Conservation (phyloP, 2,113 vertebrate genomes). For the Emydocephalus ijimae region DNA sequence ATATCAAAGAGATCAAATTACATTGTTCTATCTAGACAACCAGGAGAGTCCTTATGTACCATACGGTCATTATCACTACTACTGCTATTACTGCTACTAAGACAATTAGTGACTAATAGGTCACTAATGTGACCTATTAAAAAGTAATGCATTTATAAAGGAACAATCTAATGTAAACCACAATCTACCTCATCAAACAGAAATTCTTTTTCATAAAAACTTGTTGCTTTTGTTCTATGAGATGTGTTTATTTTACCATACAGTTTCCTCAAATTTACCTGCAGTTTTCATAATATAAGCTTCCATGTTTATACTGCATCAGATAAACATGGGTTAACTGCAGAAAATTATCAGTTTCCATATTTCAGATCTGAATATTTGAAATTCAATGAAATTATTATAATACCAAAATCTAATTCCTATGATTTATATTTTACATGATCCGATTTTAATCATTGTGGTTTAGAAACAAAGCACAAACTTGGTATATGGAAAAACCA, state of each 20-base stretch:
- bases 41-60: not conserved
- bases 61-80: not conserved
- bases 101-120: not conserved
- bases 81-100: not conserved
- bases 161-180: not conserved
- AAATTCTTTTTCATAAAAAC: not conserved
- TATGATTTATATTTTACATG: not conserved
- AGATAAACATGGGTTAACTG: not conserved
- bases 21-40: not conserved
- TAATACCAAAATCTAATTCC: not conserved
- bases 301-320: not conserved
- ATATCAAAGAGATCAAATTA: not conserved
- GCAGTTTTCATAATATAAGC: not conserved
- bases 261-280: not conserved
- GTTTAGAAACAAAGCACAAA: not conserved
- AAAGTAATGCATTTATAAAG: not conserved
- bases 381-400: not conserved
- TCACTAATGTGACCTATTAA: not conserved
- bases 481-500: not conserved
- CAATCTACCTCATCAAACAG: not conserved
- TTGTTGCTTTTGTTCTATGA: not conserved
- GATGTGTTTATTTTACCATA: not conserved
- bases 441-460: not conserved
- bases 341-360: not conserved
- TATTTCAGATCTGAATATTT: not conserved